Evolutionary conservation across 1,140 invertebrate genomes (phyloP), one percentile per base, ranked within the genome.

Genomic region (Camponotus floridanus): DNA sequence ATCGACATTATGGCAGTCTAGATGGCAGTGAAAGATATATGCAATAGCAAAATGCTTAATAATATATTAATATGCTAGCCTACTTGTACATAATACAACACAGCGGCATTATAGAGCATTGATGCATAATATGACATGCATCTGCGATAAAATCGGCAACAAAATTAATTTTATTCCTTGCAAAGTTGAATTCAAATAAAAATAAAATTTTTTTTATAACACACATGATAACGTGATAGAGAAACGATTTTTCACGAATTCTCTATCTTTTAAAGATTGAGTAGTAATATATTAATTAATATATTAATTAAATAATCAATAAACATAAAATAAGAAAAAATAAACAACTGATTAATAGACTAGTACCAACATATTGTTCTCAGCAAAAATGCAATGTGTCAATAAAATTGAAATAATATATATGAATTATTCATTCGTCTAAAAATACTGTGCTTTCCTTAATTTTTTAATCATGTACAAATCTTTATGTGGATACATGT

Each of bases 21-120:
- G 48, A 67, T 78, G 88, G 85, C 88, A 90, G 87, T 90, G 85
- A 89, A 81, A 33, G 62, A 88, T 68, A 71, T 61, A 76, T 26
- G 36, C 8, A 62, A 88, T 42, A 65, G 74, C 71, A 57, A 76
- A 48, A 84, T 76, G 70, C 76, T 91, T 62, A 70, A 76, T 57
- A 78, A 76, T 57, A 78, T 1, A 48, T 68, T 67, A 87, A 84
- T 36, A 64, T 51, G 11, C 39, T 76, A 79, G 59, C 36, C 39
- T 42, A 76, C 11, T 84, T n/a, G 65, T 31, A 71, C 31, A n/a
- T 21, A 55, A 48, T 31, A 70, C 21, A 6, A 33, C 26, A 15
- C 36, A 67, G 48, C 36, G 59, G 21, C 21, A 39, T 80, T 55
- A 39, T 42, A 55, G 42, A 55, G 18, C 9, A 21, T 26, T 68